These are phyloP conservation scores for Periparus ater DNA, from an alignment of 2,797 vertebrate genomes.

Conservation along the genomic window DNA sequence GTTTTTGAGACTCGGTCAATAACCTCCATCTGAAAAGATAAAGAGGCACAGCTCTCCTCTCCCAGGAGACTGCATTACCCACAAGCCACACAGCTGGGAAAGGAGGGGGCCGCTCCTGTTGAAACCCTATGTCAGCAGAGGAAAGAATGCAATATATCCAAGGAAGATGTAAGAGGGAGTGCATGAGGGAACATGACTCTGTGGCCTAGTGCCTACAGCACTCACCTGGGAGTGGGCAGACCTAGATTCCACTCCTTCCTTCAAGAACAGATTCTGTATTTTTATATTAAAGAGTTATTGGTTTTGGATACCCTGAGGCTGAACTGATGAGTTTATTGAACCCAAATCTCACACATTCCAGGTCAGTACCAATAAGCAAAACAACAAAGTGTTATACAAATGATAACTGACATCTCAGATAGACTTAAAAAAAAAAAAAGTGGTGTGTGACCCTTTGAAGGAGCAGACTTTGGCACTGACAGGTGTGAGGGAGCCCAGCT, in stretches of 20 bases:
- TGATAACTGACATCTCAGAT: background rate
- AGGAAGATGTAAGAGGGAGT: background rate
- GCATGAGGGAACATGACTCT: slow-evolving; percentile 61
- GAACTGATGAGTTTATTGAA: slow-evolving; percentile 11
- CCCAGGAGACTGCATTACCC: background rate
- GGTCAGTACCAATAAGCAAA: background rate
- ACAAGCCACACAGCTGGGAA: slow-evolving; percentile 32
- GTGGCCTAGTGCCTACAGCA: slow-evolving; percentile 32
- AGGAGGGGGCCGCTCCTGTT: slow-evolving; percentile 22
- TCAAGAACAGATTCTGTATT: slow-evolving; percentile 9
- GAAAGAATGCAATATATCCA: slow-evolving; percentile 39
- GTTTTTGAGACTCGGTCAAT: background rate
- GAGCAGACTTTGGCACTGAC: rapidly evolving
- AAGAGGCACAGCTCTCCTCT: background rate
- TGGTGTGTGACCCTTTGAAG: background rate
- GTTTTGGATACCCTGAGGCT: background rate
- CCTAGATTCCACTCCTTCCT: background rate
- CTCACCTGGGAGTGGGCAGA: slow-evolving; percentile 39
- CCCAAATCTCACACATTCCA: background rate
- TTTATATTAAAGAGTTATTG: slow-evolving; percentile 22
- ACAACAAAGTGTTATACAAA: background rate
- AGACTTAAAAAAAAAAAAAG: background rate
- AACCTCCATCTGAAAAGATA: background rate
- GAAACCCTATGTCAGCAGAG: background rate
- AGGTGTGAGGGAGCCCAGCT: background rate